Evolutionary conservation across 2,113 vertebrate genomes (phyloP), one percentile per base, ranked within the genome.

Genomic region (Cromileptes altivelis): DNA sequence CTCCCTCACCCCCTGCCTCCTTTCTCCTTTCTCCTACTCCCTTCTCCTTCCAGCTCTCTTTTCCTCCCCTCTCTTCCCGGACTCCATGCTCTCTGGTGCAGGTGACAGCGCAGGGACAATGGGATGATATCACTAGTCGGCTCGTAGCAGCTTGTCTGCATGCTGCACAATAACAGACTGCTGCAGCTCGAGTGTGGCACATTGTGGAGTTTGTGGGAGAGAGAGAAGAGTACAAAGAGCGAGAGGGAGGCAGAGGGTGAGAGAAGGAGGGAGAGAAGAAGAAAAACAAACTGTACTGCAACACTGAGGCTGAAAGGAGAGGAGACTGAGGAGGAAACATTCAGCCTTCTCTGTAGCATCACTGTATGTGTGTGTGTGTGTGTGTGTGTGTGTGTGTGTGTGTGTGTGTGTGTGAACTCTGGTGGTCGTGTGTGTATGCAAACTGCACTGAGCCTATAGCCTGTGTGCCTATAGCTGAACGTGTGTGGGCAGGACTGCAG

Each of bases 91-190:
- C 88, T 42, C 19, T 86, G 87, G 75, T 93, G 89, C 93, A 91
- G 89, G 92, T 85, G 92, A 94, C 92, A 89, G 92, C 91, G 30
- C 91, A 85, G 85, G 73, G 82, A 94, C 91, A 93, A 92, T 80
- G 68, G 88, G 91, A 91, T 92, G 92, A 88, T 92, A 93, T 90
- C 91, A 86, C 37, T 56, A 84, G 56, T 82, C 80, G 11, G 25
- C 78, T 76, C 49, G 58, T 3, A 84, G 83, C 76, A 60, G 83
- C 75, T 68, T 78, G 87, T 89, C 90, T 80, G 84, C 64, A 74
- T 70, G 82, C 60, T 52, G 84, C 87, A 89, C 83, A 87, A 84
- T 67, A 91, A 84, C 83, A 82, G 50, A 69, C 75, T 53, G 79
- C 87, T 81, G 83, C 78, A 86, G 78, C 86, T 86, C 83, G 21